phyloP scores from a whole-genome alignment of 2,888 invertebrate species.

The Thereva nobilitata region DNA sequence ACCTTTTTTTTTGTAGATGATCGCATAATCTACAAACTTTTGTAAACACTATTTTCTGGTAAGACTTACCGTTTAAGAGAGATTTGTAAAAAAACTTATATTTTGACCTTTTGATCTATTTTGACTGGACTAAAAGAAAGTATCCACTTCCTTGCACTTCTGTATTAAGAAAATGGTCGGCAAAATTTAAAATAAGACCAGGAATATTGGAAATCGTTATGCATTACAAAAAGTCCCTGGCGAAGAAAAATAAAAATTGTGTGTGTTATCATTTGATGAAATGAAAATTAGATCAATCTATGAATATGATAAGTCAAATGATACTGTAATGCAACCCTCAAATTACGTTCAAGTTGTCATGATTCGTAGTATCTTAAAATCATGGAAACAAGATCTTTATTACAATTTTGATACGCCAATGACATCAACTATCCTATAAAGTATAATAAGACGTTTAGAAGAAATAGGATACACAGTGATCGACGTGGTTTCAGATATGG shows the following conservation, averaged over 20 bases:
- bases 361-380: conserved; percentile 32
- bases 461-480: conserved; percentile 32
- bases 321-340: conserved; percentile 1
- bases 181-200: conserved; percentile 36
- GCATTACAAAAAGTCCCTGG: conserved; percentile 27
- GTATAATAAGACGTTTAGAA: conserved; percentile 20
- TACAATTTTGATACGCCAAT: conserved; percentile 38
- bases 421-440: conserved; percentile 1
- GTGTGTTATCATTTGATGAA: conserved; percentile 40
- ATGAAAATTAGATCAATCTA: conserved; percentile 35
- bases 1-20: no score
- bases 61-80: no score
- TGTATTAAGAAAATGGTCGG: conserved; percentile 36
- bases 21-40: no score
- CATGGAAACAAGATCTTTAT: conserved; percentile 41
- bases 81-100: no score
- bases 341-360: conserved; percentile 39
- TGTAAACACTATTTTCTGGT: no score
- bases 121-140: conserved; percentile 23
- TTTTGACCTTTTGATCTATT: no score
- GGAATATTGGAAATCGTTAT: conserved; percentile 34
- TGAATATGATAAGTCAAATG: conserved; percentile 29
- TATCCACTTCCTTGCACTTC: conserved; percentile 37
- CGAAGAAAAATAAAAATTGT: conserved; percentile 33
- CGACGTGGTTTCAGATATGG: conserved; percentile 31